Percentiles rank a stretch among this genome's conserved stretches.
phyloP scores from a whole-genome alignment of 2,113 vertebrate species.

The Pachypanchax playfairii region DNA sequence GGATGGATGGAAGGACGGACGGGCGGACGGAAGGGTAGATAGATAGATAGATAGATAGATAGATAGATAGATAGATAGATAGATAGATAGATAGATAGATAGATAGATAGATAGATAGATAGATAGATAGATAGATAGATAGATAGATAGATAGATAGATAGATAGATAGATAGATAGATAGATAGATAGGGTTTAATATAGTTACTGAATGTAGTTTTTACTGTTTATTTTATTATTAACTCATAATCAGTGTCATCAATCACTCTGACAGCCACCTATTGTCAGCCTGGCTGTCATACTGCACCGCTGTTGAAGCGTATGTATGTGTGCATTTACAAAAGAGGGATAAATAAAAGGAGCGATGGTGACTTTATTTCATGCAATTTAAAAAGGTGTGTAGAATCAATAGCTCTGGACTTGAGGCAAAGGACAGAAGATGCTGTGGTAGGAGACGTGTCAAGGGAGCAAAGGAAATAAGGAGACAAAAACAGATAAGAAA shows the following conservation, averaged over 20 bases:
- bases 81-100: conserved; percentile 25
- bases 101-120: conserved; percentile 11
- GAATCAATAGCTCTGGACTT: conserved; percentile 64
- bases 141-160: conserved; percentile 34
- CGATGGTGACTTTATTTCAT: conserved; percentile 31
- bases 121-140: background rate
- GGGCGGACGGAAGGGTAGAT: too few species aligned
- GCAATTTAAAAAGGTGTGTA: conserved; percentile 59
- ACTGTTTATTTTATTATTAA: conserved; percentile 79
- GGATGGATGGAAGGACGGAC: too few species aligned
- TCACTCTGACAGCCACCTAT: conserved; percentile 76
- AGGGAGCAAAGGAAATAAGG: conserved; percentile 1
- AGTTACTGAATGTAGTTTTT: conserved; percentile 59
- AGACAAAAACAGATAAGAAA: background rate
- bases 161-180: conserved; percentile 35
- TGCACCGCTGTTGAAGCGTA: conserved; percentile 20
- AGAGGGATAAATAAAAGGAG: conserved; percentile 32
- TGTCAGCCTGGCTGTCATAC: conserved; percentile 70
- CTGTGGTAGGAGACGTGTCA: conserved; percentile 25
- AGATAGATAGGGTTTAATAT: conserved; percentile 51
- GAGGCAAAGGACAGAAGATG: conserved; percentile 52
- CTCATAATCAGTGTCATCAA: conserved; percentile 74
- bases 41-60: too few species aligned
- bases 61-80: background rate
- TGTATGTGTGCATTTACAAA: conserved; percentile 26